These are phyloP conservation scores for Papilio polyxenes DNA, from an alignment of 1,140 invertebrate genomes.

Conservation along the genomic window DNA sequence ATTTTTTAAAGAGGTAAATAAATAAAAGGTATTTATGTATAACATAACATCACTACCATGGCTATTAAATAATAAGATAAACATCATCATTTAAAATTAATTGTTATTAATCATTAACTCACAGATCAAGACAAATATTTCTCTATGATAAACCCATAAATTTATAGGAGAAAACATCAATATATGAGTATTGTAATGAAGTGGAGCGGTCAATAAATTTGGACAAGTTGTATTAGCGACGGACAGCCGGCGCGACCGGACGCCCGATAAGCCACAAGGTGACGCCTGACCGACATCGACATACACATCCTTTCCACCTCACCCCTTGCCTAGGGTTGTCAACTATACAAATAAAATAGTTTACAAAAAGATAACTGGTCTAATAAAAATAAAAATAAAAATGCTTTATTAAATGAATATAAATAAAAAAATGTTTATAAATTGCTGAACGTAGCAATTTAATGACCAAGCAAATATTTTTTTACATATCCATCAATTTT, in stretches of 20 bases:
- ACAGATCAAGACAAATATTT: neutral
- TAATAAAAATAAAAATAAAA: neutral
- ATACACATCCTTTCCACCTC: constrained; percentile 40
- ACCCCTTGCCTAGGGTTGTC: neutral
- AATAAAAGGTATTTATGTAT: too few relatives aligned
- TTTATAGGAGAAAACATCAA: neutral
- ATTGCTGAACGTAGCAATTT: too few relatives aligned
- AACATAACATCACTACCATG: too few relatives aligned
- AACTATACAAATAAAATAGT: neutral
- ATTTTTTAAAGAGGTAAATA: too few relatives aligned
- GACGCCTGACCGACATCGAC: constrained; percentile 50
- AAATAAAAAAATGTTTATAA: too few relatives aligned
- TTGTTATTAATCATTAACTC: neutral
- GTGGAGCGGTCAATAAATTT: constrained; percentile 16
- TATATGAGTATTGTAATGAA: constrained; percentile 11
- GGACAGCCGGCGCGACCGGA: constrained; percentile 47
- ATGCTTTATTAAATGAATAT: neutral
- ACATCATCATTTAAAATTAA: too few relatives aligned
- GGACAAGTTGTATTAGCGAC: constrained; percentile 32
- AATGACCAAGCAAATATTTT: too few relatives aligned
- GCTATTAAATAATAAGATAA: too few relatives aligned
- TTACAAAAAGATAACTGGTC: neutral
- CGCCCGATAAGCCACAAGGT: constrained; percentile 59
- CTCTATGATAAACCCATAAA: neutral
- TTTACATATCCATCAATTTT: too few relatives aligned